Conservation (phyloP, 1,140 invertebrate genomes). For the Drosophila athabasca region DNA sequence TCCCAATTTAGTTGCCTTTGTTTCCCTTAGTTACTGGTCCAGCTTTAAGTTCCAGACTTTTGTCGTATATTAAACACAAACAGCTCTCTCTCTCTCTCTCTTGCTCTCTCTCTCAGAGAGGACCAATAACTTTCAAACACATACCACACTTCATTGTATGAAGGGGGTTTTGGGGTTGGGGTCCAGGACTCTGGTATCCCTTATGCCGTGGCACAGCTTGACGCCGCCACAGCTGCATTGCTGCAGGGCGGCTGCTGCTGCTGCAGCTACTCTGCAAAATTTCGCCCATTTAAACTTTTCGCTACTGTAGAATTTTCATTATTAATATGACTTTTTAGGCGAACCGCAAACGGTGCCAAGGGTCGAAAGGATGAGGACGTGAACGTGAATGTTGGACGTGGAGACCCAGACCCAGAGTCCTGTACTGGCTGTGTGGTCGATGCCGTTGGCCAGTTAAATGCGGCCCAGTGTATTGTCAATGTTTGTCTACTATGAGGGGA, state of each 20-base stretch:
- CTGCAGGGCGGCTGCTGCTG: slow-evolving; percentile 55
- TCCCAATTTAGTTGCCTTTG: slow-evolving; percentile 1
- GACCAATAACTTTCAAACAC: slow-evolving; percentile 65
- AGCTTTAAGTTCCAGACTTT: slow-evolving; percentile 34
- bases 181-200: slow-evolving; percentile 16
- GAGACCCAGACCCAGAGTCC: slow-evolving; percentile 21
- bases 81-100: slow-evolving; percentile 25
- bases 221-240: slow-evolving; percentile 66
- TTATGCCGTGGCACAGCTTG: slow-evolving; percentile 60
- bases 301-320: slow-evolving; percentile 80
- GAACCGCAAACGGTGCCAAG: slow-evolving; percentile 64
- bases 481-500: slow-evolving; percentile 56
- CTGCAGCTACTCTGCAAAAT: slow-evolving; percentile 57
- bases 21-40: background rate
- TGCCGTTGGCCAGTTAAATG: slow-evolving; percentile 74
- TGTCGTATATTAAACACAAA: slow-evolving; percentile 70
- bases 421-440: slow-evolving; percentile 19
- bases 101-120: slow-evolving; percentile 32
- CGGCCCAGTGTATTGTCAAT: slow-evolving; percentile 74
- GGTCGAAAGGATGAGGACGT: slow-evolving; percentile 12
- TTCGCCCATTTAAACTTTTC: slow-evolving; percentile 80
- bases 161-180: background rate
- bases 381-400: background rate
- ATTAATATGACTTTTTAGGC: slow-evolving; percentile 81
- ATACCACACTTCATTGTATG: slow-evolving; percentile 28